Conservation (phyloP, 2,797 vertebrate genomes). For the Halcyon badia region DNA sequence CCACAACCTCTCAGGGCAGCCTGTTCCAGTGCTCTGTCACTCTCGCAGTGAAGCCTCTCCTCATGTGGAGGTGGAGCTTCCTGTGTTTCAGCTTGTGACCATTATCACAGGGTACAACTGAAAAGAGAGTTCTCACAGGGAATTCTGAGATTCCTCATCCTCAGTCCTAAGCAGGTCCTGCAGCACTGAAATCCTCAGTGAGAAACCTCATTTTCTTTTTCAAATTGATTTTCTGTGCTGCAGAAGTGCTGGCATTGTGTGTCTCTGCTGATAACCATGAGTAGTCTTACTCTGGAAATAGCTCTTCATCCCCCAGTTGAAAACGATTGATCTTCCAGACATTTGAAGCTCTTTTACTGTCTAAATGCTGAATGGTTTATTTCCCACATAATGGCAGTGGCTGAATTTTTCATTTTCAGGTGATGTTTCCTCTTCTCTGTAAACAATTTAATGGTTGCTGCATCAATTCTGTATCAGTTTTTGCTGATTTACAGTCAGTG, state of each 20-base stretch:
- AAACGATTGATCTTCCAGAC: neutral
- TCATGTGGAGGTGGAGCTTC: too few relatives aligned
- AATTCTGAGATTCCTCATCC: neutral
- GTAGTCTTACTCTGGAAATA: neutral
- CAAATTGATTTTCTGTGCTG: neutral
- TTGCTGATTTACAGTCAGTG: neutral
- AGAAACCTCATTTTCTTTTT: neutral
- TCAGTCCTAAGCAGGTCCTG: neutral
- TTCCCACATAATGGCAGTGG: neutral
- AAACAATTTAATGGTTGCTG: neutral
- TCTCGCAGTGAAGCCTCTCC: too few relatives aligned
- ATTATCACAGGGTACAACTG: too few relatives aligned
- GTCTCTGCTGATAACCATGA: neutral
- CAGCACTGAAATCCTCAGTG: neutral
- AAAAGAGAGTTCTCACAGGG: neutral
- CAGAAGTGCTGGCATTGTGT: neutral
- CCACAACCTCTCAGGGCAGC: too few relatives aligned
- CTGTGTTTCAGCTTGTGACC: too few relatives aligned
- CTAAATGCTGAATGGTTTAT: neutral
- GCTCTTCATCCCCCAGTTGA: neutral
- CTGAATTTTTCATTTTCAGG: neutral
- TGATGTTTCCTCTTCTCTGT: neutral
- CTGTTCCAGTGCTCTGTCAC: too few relatives aligned
- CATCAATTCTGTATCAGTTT: neutral
- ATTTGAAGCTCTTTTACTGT: neutral